Evolutionary conservation across 2,888 invertebrate species (phyloP), one percentile per base, ranked within the genome.

Genomic region (Folsomia manolachei): DNA sequence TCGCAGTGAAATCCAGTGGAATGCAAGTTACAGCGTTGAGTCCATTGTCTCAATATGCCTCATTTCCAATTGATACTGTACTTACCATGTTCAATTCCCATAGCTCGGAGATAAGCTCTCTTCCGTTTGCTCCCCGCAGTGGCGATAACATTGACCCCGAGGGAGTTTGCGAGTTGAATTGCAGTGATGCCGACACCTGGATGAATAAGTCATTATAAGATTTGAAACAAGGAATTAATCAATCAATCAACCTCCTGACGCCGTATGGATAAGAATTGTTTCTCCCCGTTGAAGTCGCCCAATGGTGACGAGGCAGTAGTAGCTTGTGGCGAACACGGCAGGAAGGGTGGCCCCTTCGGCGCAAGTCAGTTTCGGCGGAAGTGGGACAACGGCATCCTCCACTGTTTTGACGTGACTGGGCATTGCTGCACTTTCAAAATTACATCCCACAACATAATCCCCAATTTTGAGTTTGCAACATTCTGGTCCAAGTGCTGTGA

Each of bases 261-360:
- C 76, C 1, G 75, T 65, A 39, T 78, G 78, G 61, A 78, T 73
- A 14, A 78, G 69, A 26, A 78, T 71, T 1, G 53, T 71, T 39
- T 78, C 78, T 0, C 71, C 72, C 19, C 63, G 63, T 18, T 62
- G 52, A 21, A 78, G 19, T 1, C 70, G 27, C 0, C 73, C 78
- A 9, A 72, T 66, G 7, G 39, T 70, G 11, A 76, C 51, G 23
- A 78, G 66, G 51, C 73, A 72, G 52, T 73, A 67, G 61, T 74
- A 75, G 11, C 71, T 72, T 2, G 78, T 78, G 0, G 69, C 69
- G 39, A 75, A 78, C 1, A 68, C 76, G 0, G 74, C 71, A 11
- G 78, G 75, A 56, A 76, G 70, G 0, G 73, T 72, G 1, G 75
- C 76, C 24, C 75, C 78, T 23, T 75, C 76, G 19, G 69, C 66